Base-by-base conservation (phyloP, 2,113 vertebrate genomes). In the Leucopternis melanops region DNA sequence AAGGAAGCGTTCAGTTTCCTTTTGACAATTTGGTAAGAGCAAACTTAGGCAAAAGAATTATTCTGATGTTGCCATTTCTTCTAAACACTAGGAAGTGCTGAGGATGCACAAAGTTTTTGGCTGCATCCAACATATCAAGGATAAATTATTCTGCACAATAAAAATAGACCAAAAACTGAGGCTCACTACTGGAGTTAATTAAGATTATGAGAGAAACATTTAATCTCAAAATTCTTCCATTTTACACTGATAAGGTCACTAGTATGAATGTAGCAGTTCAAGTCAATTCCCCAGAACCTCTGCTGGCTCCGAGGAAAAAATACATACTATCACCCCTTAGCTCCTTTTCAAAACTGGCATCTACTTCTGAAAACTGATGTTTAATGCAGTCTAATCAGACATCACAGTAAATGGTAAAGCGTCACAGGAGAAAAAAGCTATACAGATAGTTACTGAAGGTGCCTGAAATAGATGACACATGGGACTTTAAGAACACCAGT, bases 1-100 rank as follows among this genome's bases (percentile, higher is more conserved):
- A 92, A 69, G 45, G 26, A 74, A 92, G 58, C 5, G 11, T 59
- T 86, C 20, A 0, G 34, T 79, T 92, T 86, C 23, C 66, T 88
- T 73, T 57, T 38, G 13, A 72, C 52, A 50, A 57, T 42, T 75
- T 52, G 45, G 3, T 69, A 87, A 87, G 22, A 72, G 38, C 58
- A 82, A 84, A 72, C 54, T 84, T 67, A 75, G 69, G 47, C 57
- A 97, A 74, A 91, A 92, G 21, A 96, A 95, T 91, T 90, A 94
- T 83, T 95, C 86, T 95, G 92, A 91, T 52, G 44, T 10, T 86
- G 86, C 47, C 23, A 72, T 94, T 97, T 90, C 88, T 97, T 92
- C 78, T 91, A 96, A 82, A 63, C 87, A 67, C 62, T 65, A 88
- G 69, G 62, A 97, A 97, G 65, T 74, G 72, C 31, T 42, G 73